Percentiles rank a stretch among this genome's conserved stretches.
These are phyloP conservation scores for Meloidogyne chitwoodi DNA, from an alignment of 1,140 invertebrate species.

Conservation along the genomic window DNA sequence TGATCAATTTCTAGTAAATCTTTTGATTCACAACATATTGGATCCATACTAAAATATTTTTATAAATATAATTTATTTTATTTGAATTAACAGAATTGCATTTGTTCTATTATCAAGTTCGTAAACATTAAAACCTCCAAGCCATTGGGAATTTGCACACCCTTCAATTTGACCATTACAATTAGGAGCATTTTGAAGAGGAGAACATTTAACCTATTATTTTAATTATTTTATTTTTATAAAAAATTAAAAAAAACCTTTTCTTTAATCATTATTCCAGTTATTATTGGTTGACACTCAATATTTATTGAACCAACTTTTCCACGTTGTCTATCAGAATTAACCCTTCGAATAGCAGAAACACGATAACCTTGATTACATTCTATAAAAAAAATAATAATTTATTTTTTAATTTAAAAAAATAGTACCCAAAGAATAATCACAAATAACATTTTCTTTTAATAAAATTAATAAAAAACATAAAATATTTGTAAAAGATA, in stretches of 20 bases:
- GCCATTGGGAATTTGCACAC: constrained; percentile 48
- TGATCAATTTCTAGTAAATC: constrained; percentile 42
- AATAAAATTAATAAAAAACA: neutral
- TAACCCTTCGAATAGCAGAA: constrained; percentile 40
- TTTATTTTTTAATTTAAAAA: constrained; percentile 2
- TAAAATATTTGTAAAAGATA: neutral
- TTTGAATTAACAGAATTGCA: constrained; percentile 41
- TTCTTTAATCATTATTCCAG: neutral
- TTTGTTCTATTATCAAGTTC: constrained; percentile 51
- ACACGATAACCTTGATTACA: constrained; percentile 47
- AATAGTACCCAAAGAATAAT: neutral
- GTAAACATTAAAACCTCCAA: constrained; percentile 53
- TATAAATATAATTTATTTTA: too few relatives aligned
- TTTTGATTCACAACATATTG: constrained; percentile 49
- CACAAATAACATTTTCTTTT: neutral
- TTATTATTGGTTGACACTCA: constrained; percentile 46
- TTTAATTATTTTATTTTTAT: neutral
- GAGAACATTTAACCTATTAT: constrained; percentile 35
- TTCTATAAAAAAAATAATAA: constrained; percentile 33
- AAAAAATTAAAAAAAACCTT: neutral
- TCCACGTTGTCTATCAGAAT: constrained; percentile 39
- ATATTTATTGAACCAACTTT: constrained; percentile 45
- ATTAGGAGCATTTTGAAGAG: constrained; percentile 44
- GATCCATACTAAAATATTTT: constrained; percentile 40
- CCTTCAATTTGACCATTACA: constrained; percentile 52